Evolutionary conservation across 2,113 vertebrate species (phyloP), one percentile per base, ranked within the genome.

Genomic region (Saguinus imperator): DNA sequence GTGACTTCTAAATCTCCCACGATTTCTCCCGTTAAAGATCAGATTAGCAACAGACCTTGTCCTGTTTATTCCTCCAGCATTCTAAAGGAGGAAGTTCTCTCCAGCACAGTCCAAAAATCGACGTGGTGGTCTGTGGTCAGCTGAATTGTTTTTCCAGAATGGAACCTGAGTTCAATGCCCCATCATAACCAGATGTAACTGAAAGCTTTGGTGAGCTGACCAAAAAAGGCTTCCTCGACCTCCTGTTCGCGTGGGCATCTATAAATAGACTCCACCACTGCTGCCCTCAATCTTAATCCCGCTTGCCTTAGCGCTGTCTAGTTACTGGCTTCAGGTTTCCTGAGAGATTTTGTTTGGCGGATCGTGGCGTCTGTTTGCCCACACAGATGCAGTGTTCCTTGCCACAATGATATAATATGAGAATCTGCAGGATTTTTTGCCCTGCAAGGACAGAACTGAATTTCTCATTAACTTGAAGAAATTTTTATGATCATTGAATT

Each of bases 171-270:
- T 79, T 17, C 21, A n/a, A 50, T 3, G 13, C 21, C 61, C 29
- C 40, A 10, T 48, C 7, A 1, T 43, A 64, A 37, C 57, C 50
- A 55, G 55, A 72, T 4, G 21, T 20, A 55, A 70, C 55, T 6
- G 55, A 48, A 45, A 8, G 29, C 61, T n/a, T 25, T 18, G 27
- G 61, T 0, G 0, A 17, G 23, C 50, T 86, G 87, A 87, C 92
- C 95, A n/a, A 79, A 92, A 89, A 95, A 83, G 91, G 73, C 43
- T 81, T 72, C 79, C 27, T 76, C 13, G 5, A 6, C 84, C 76
- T 76, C 40, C 3, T 43, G 86, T 17, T 21, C 8, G 0, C 3
- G 32, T 1, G 29, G 11, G 1, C 9, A 66, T 40, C 92, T 89
- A 72, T 75, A 79, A 73, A 83, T 27, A 83, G 89, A 17, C 20